Evolutionary conservation across 2,797 vertebrate species (phyloP).

Genomic region (Mormyrus hasselquistii): DNA sequence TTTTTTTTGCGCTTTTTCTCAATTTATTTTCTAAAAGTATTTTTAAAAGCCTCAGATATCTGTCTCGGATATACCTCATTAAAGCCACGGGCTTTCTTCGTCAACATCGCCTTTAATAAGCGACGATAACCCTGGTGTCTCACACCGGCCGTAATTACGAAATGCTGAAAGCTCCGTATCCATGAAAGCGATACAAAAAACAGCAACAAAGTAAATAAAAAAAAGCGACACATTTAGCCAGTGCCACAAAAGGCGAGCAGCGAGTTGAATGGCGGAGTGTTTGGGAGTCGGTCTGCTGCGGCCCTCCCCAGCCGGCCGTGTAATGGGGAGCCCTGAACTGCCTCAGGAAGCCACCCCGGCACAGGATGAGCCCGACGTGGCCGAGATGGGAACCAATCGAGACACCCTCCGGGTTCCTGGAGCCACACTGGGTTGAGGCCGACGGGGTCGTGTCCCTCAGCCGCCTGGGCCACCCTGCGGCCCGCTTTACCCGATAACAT

Average conservation of each 20-base stretch:
- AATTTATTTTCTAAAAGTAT: background rate
- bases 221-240: background rate
- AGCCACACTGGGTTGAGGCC: background rate
- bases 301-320: background rate
- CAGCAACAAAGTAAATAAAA: background rate
- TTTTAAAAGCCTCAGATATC: background rate
- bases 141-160: background rate
- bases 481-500: background rate
- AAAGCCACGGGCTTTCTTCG: background rate
- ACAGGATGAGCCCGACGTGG: background rate
- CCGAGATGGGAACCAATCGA: background rate
- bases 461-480: background rate
- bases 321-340: background rate
- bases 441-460: background rate
- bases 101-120: background rate
- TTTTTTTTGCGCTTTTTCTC: background rate
- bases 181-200: background rate
- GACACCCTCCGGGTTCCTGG: background rate
- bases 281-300: background rate
- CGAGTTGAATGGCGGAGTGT: background rate
- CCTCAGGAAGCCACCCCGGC: background rate
- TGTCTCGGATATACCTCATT: background rate
- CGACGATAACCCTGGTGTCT: background rate
- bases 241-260: background rate
- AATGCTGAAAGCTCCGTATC: background rate